phyloP scores from a whole-genome alignment of 2,113 vertebrate genomes.

The Numida meleagris region DNA sequence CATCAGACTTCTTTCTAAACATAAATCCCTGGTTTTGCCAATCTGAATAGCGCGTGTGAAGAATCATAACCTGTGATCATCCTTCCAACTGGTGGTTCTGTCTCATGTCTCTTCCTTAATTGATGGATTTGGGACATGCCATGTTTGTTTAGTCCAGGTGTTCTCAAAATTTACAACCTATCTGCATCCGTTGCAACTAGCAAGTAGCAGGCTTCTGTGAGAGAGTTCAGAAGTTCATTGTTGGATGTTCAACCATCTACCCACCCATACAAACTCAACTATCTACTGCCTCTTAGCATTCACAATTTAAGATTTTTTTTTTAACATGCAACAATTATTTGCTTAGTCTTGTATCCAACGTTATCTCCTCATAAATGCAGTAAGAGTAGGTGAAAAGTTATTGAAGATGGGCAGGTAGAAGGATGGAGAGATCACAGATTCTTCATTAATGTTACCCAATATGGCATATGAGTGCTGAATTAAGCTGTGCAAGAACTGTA shows the following conservation, averaged over 20 bases:
- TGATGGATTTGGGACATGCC: not conserved
- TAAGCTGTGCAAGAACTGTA: accelerated
- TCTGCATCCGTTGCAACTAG: not conserved
- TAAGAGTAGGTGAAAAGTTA: not conserved
- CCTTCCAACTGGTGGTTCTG: not conserved
- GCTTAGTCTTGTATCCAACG: accelerated
- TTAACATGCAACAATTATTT: not conserved
- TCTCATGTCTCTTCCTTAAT: not conserved
- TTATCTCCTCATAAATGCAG: not conserved
- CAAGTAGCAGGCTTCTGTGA: not conserved
- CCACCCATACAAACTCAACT: not conserved
- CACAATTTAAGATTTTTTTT: not conserved
- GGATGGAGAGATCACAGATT: not conserved
- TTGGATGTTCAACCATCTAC: not conserved
- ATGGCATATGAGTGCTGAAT: not conserved
- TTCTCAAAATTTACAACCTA: not conserved
- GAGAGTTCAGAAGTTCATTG: not conserved
- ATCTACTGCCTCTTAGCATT: not conserved
- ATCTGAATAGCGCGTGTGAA: not conserved
- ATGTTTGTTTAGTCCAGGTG: not conserved
- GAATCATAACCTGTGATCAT: not conserved
- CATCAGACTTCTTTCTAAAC: not conserved
- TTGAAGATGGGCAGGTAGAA: not conserved
- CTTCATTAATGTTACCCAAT: not conserved
- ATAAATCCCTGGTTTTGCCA: not conserved